These are phyloP conservation scores for Semaprochilodus insignis DNA, from an alignment of 2,797 vertebrate species.

Conservation along the genomic window DNA sequence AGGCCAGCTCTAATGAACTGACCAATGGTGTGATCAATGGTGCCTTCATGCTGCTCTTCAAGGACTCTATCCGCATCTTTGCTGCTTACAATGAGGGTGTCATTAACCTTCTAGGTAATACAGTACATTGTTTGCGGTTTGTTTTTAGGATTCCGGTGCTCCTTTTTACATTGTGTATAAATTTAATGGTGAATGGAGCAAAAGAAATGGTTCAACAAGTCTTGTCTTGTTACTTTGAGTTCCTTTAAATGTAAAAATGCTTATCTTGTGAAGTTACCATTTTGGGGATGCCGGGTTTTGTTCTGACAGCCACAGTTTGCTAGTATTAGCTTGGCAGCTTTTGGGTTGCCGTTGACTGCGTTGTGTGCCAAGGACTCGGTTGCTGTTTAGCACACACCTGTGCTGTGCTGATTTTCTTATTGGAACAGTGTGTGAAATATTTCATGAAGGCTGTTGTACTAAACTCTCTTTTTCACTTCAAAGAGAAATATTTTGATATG, in stretches of 20 bases:
- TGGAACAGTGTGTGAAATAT: slow-evolving; percentile 9
- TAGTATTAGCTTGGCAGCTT: not conserved
- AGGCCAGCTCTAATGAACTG: slow-evolving; percentile 94
- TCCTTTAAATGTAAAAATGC: too few species aligned
- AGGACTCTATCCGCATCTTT: slow-evolving; percentile 96
- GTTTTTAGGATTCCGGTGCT: not conserved
- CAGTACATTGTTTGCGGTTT: slow-evolving; percentile 14
- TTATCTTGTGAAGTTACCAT: too few species aligned
- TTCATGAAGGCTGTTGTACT: not conserved
- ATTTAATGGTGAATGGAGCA: too few species aligned
- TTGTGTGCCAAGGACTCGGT: too few species aligned
- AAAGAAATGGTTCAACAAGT: too few species aligned
- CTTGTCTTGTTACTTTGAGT: too few species aligned
- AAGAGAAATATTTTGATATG: slow-evolving; percentile 98
- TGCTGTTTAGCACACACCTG: not conserved
- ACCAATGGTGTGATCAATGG: slow-evolving; percentile 94
- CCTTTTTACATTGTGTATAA: too few species aligned
- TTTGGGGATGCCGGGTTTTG: too few species aligned
- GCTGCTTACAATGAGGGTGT: slow-evolving; percentile 97
- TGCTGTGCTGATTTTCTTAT: not conserved
- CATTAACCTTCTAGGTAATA: slow-evolving; percentile 94
- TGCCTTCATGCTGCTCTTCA: slow-evolving; percentile 96
- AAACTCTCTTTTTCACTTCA: slow-evolving; percentile 57
- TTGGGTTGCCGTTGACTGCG: too few species aligned
- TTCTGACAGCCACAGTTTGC: not conserved